Conservation (phyloP, 2,113 vertebrate species). For the Phalacrocorax brasilianus region DNA sequence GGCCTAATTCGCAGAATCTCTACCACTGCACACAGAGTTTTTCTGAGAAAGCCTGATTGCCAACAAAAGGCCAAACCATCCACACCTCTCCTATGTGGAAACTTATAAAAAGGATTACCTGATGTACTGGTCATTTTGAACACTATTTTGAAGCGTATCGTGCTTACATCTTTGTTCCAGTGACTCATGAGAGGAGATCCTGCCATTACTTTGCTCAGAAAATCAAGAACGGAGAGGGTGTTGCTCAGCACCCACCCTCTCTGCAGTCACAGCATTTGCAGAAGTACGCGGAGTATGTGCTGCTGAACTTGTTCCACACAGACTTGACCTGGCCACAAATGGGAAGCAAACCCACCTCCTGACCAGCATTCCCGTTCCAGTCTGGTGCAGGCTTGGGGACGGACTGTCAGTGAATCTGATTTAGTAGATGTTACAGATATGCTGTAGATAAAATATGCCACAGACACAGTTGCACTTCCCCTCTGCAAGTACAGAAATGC, state of each 20-base stretch:
- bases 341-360: background rate
- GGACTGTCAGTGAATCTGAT: background rate
- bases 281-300: fast-evolving
- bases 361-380: background rate
- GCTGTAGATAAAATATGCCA: background rate
- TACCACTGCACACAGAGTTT: background rate
- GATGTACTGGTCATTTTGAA: background rate
- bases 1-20: background rate
- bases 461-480: background rate
- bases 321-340: fast-evolving
- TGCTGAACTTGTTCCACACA: background rate
- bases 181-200: background rate
- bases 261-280: background rate
- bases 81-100: background rate
- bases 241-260: background rate
- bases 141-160: background rate
- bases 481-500: background rate
- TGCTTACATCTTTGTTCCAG: background rate
- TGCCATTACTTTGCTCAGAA: background rate
- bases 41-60: background rate
- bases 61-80: background rate
- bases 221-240: background rate
- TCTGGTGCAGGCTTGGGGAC: background rate
- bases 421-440: background rate
- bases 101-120: background rate